These are phyloP conservation scores for Polydrusus tereticollis DNA, from an alignment of 2,888 invertebrate genomes.

Conservation along the genomic window DNA sequence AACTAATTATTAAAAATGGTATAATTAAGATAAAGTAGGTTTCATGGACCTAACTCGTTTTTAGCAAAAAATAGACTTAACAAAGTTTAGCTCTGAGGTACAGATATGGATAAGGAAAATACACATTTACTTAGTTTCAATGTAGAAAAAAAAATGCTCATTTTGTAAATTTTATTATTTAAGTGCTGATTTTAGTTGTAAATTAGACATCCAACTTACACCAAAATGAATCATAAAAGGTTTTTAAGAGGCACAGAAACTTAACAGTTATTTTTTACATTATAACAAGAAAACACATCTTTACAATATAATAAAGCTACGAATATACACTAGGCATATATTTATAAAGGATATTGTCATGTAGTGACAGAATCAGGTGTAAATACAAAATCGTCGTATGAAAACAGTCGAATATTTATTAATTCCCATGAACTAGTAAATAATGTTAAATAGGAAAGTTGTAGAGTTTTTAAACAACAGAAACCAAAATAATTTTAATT, in stretches of 20 bases:
- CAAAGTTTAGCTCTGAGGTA: no score
- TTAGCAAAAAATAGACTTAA: not conserved
- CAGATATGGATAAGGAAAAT: no score
- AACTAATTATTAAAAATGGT: no score
- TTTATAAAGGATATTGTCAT: conserved; percentile 47
- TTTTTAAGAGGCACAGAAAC: conserved; percentile 38
- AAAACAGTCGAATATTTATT: no score
- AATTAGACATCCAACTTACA: conserved; percentile 36
- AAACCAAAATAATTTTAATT: no score
- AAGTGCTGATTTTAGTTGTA: conserved; percentile 29
- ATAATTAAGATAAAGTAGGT: no score
- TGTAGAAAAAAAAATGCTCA: conserved; percentile 3
- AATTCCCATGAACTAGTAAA: no score
- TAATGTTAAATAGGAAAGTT: no score
- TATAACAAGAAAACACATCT: conserved; percentile 17
- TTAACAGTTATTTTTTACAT: conserved; percentile 30
- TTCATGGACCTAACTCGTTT: no score
- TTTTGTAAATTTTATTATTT: conserved; percentile 32
- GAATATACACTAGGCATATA: conserved; percentile 40
- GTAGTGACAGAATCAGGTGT: conserved; percentile 44
- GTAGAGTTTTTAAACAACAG: no score
- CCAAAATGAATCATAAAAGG: conserved; percentile 33
- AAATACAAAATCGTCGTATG: no score
- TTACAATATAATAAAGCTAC: conserved; percentile 42
- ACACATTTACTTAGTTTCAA: not conserved